Base-by-base conservation (phyloP, 1,140 invertebrate genomes). In the Heterodera schachtii region DNA sequence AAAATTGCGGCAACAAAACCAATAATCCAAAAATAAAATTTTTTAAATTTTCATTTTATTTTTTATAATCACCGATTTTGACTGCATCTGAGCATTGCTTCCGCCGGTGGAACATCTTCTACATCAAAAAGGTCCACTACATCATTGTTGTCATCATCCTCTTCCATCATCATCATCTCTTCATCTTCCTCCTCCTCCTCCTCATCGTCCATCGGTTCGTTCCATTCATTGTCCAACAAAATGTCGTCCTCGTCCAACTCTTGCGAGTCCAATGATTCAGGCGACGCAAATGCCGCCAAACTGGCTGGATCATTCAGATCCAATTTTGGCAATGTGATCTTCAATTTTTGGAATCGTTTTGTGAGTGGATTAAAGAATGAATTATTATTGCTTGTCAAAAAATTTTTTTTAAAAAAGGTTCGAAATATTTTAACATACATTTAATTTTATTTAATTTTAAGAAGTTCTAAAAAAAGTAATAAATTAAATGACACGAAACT, bases 221-320 rank as follows among this genome's bases (percentile, higher is more conserved):
- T 19, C 69, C 69, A 52, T 44, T 79, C 70, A 46, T 77, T 41
- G 67, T 60, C 52, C 73, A 77, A 83, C 11, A 81, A 43, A 11
- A 66, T 43, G 52, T 80, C 64, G 16, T 78, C 77, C 31, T 78
- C 77, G 11, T 78, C 77, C 77, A 78, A 70, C 1, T 78, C 77
- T 16, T 64, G 64, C 2, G 77, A 78, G 19, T 78, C 77, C 31
- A 78, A 78, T 16, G 77, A 78, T 13, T 78, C 77, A 11, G 77
- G 77, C 41, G 77, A 78, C 6, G 77, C 85, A 67, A 87, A 86
- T 4, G 83, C 82, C 5, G 83, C 84, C 47, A 86, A 73, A 46
- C 85, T 85, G 52, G 66, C 60, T 16, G 84, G 84, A 69, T 85
- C 77, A 43, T 86, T 85, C 21, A 85, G 44, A 52, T 85, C 76